Conservation (phyloP, 92 coral and sea anemone species). For the Epizoanthus ramosus region DNA sequence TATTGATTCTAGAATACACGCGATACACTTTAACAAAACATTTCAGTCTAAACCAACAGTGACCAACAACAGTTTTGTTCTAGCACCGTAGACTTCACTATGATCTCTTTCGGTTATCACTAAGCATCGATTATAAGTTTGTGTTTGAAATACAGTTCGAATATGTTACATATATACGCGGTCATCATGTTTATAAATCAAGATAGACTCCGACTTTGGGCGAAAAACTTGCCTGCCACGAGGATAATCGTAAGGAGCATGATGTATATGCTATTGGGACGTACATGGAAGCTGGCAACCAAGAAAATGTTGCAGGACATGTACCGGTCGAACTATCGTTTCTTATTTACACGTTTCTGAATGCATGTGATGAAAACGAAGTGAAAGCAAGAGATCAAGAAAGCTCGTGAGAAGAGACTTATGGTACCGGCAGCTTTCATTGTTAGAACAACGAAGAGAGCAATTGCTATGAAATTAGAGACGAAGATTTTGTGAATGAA, state of each 20-base stretch:
- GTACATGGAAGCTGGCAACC: constrained; percentile 29
- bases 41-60: too few species aligned
- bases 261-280: constrained; percentile 45
- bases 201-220: constrained; percentile 56
- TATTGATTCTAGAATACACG: too few species aligned
- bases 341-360: constrained; percentile 49
- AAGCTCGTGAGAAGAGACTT: constrained; percentile 24
- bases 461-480: background rate
- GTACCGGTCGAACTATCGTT: constrained; percentile 43
- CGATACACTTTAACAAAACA: too few species aligned
- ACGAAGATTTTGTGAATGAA: constrained; percentile 14
- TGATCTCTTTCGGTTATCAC: too few species aligned
- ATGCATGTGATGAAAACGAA: constrained; percentile 35
- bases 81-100: too few species aligned
- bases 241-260: constrained; percentile 41
- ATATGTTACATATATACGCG: constrained; percentile 55
- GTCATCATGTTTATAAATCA: constrained; percentile 52
- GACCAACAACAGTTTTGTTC: too few species aligned
- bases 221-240: constrained; percentile 48
- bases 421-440: constrained; percentile 21
- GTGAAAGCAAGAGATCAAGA: constrained; percentile 35
- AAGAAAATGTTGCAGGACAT: background rate
- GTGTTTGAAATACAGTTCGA: constrained; percentile 59
- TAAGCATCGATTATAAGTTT: too few species aligned
- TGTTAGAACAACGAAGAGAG: constrained; percentile 35